These are phyloP conservation scores for Cantharis rufa DNA, from an alignment of 2,888 invertebrate genomes.

Conservation along the genomic window DNA sequence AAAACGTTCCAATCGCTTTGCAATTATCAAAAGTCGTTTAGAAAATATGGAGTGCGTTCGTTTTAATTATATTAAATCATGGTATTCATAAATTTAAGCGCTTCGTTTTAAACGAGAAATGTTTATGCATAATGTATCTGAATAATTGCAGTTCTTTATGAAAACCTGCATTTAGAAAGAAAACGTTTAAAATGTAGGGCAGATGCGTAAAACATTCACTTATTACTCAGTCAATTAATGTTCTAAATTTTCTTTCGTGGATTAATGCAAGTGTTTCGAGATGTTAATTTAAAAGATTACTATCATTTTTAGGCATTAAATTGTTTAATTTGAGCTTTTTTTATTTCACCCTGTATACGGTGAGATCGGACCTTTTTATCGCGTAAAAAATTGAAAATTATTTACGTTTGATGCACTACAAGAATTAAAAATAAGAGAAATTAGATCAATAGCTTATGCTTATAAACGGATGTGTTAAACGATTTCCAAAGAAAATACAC, in stretches of 20 bases:
- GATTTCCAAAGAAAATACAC: constrained; percentile 17
- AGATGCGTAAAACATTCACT: background rate
- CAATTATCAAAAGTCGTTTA: no score
- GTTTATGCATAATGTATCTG: background rate
- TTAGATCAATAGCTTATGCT: constrained; percentile 6
- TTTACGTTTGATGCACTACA: background rate
- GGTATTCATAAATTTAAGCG: background rate
- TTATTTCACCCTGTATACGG: background rate
- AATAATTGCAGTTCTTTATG: background rate
- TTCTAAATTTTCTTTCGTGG: background rate
- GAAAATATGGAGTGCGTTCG: no score
- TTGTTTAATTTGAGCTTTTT: background rate
- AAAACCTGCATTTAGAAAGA: background rate
- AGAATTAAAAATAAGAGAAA: constrained; percentile 16
- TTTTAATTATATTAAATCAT: background rate
- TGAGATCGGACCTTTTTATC: background rate
- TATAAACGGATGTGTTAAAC: constrained; percentile 11
- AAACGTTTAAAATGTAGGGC: background rate
- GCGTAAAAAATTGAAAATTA: background rate
- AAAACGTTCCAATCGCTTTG: no score
- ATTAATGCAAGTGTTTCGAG: background rate
- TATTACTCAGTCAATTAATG: background rate
- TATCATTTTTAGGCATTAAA: background rate
- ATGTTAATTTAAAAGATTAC: background rate
- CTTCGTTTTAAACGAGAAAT: background rate